Evolutionary conservation across 2,888 invertebrate genomes (phyloP), one percentile per base, ranked within the genome.

Genomic region (Drosophila algonquin): DNA sequence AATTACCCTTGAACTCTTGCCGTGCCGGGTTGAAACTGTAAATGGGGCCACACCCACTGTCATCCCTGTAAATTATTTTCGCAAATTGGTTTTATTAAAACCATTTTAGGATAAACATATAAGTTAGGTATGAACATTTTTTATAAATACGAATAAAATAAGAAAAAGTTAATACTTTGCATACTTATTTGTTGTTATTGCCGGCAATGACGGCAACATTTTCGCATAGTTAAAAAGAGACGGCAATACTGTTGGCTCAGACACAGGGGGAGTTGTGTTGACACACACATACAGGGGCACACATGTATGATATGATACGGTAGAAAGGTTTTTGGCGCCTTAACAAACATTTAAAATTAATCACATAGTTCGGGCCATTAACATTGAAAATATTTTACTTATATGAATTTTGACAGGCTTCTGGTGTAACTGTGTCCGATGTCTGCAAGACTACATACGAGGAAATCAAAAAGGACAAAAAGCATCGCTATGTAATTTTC

Each of bases 391-490:
- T 12, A 58, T 64, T 67, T 54, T 89, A 89, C 27, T 44, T 18
- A 89, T 40, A 32, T 18, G 14, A 12, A 72, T 90, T 40, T 44
- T 16, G 10, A n/a, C 73, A 95, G 98, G 97, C 98, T 94, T 98
- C 98, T 91, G 98, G 98, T 92, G 98, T 99, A 88, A 97, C 97
- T 93, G 98, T 99, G 81, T 96, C 98, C 89, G 98, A 98, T 94
- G 95, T 96, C 85, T 98, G 98, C 94, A 97, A 98, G 94, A 97
- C 96, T 77, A 97, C 96, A 89, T 98, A 98, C 93, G 98, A 98
- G 93, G 98, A 98, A 94, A 98, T 99, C 89, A 99, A 99, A 94
- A 98, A 98, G 94, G 97, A 98, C 93, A 98, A 98, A 94, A 98
- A 98, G 92, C 97, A 98, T 93, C 96, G 98, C 92, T 99, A 98